A percentile compares a stretch with the other conserved stretches of the same genome.
Conservation (phyloP, 2,797 vertebrate species). For the Meriones psammophilus region DNA sequence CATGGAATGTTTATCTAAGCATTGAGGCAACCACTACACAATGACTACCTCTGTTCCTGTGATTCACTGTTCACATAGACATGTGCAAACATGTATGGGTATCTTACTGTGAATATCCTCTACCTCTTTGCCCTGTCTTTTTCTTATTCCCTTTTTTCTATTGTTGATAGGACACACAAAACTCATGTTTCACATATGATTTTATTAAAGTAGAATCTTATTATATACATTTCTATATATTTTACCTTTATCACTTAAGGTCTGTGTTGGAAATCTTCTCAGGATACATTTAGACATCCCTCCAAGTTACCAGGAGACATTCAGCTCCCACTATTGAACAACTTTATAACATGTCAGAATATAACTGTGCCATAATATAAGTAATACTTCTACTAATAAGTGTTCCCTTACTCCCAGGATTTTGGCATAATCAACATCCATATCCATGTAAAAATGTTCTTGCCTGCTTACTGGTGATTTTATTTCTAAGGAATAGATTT, state of each 20-base stretch:
- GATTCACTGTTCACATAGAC: not conserved
- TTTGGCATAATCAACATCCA: constrained; percentile 19
- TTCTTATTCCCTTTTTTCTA: not conserved
- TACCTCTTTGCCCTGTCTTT: not conserved
- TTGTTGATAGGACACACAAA: not conserved
- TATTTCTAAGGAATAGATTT: constrained; percentile 52
- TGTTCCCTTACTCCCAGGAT: not conserved
- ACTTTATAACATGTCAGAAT: constrained; percentile 21
- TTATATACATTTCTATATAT: constrained; percentile 31
- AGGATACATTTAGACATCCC: not conserved
- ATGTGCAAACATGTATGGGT: not conserved
- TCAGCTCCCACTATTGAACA: constrained; percentile 3
- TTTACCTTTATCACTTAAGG: not conserved
- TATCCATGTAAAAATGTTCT: not conserved
- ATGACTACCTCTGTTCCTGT: not conserved
- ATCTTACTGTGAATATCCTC: not conserved
- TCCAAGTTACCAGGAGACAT: not conserved
- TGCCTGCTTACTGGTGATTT: not conserved
- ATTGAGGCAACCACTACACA: not conserved
- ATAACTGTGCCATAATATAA: not conserved
- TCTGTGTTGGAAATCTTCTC: not conserved
- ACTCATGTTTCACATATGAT: not conserved
- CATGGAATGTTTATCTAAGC: not conserved
- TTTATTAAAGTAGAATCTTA: constrained; percentile 43
- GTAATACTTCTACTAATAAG: not conserved